Base-by-base conservation (phyloP, 2,113 vertebrate genomes). In the Lycaon pictus region DNA sequence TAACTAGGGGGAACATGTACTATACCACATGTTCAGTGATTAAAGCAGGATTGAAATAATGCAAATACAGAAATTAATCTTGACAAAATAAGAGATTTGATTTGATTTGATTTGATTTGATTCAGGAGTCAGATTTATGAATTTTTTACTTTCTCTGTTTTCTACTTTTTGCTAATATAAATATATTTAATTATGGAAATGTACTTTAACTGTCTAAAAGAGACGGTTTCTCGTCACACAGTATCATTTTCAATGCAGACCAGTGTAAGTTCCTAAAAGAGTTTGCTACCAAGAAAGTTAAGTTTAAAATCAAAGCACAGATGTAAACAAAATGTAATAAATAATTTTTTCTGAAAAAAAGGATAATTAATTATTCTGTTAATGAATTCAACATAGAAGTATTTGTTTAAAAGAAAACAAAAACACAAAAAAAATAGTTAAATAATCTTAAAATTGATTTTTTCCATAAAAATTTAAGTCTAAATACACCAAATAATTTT, bases 141-240 rank as follows among this genome's bases (percentile, higher is more conserved):
- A 20, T 55, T 88, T 56, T 96, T 90, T 37, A 72, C 56, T 88
- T 60, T 95, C 29, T 82, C 20, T 13, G 62, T 92, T 96, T 97
- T 87, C 23, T 32, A 83, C 15, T 83, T 84, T 79, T 74, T 92
- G 37, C 56, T 88, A 90, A 48, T 7, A 12, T 23, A 15, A 72
- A 95, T 67, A 87, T 19, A 60, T 27, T 72, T 93, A 86, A 48
- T 20, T 55, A 84, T 55, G n/a, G 88, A 96, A 92, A 69, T 2
- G 23, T 3, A 67, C 37, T 77, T 93, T 96, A 90, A 83, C 71
- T 65, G 22, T 51, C 43, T 72, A 90, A 92, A 79, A 71, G 27
- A 81, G 87, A 55, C 0, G 4, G 56, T 58, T 92, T 94, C 76
- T 65, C 10, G 92, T 72, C 32, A 95, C 20, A 65, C n/a, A 48